Base-by-base conservation (phyloP, 2,797 vertebrate species). In the Otus scops region DNA sequence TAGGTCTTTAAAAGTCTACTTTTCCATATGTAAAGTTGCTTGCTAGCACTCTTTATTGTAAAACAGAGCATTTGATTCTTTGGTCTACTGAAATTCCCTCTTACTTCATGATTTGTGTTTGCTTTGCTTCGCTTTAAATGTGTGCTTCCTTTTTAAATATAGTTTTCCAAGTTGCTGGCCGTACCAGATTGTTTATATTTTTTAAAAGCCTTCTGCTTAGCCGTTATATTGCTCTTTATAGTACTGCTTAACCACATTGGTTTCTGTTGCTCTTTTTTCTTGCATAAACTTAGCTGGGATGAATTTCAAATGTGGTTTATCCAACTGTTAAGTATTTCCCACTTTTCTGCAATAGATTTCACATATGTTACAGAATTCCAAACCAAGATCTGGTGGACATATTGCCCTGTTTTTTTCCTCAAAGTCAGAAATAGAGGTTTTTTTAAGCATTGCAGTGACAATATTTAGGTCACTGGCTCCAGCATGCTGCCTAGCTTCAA, bases 221-320 rank as follows among this genome's bases (percentile, higher is more conserved):
- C 97, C 92, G 94, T 92, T 97, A 96, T 95, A 97, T 93, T 97
- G 96, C 96, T 94, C 90, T 97, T 97, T 96, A 96, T 95, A 95
- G 95, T 96, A 94, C 95, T 95, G 89, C 81, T 95, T 96, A 96
- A 92, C 98, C 97, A 97, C 97, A 95, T 97, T 95, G 96, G 92
- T 97, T 97, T 97, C 74, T 92, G 97, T 96, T 98, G 97, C 97
- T 98, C 98, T 97, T 98, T 98, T 97, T 97, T 96, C 90, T 97
- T 97, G 97, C 97, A 97, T 97, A 97, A 93, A 97, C 97, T 97
- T 96, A 92, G 93, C 98, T 98, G 98, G 97, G 98, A 97, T 97
- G 97, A 91, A 97, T 98, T 98, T 98, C 98, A 98, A 98, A 98
- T 98, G 97, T 97, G 97, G 97, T 98, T 98, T 98, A 96, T 98